Conservation (phyloP, 1,140 invertebrate genomes). For the Pogonus chalceus region DNA sequence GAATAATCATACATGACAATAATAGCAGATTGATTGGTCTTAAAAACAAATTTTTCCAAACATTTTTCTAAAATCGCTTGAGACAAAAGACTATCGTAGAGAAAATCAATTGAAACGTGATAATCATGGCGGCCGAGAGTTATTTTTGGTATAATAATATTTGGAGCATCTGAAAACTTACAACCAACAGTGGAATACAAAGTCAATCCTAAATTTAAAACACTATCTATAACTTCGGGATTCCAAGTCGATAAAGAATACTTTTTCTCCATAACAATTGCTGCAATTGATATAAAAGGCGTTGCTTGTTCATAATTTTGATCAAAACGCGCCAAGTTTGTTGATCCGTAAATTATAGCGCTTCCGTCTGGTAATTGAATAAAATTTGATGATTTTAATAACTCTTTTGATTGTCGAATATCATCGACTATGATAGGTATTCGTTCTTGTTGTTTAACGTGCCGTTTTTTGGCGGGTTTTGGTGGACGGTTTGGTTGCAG, state of each 20-base stretch:
- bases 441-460: too few relatives aligned
- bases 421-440: too few relatives aligned
- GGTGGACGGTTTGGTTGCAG: too few relatives aligned
- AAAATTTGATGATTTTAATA: constrained; percentile 39
- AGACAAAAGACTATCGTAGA: constrained; percentile 21
- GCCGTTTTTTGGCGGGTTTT: too few relatives aligned
- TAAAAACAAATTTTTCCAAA: constrained; percentile 27
- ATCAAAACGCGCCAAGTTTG: constrained; percentile 30
- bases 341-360: constrained; percentile 36
- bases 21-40: constrained; percentile 37
- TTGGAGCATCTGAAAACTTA: constrained; percentile 33
- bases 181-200: constrained; percentile 34
- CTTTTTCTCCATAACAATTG: constrained; percentile 41
- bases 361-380: constrained; percentile 38
- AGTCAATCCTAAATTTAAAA: constrained; percentile 37
- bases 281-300: constrained; percentile 43
- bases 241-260: constrained; percentile 40
- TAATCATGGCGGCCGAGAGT: constrained; percentile 25
- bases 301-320: constrained; percentile 32
- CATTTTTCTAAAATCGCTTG: constrained; percentile 22
- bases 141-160: constrained; percentile 37
- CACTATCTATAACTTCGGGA: constrained; percentile 37
- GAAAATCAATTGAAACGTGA: background rate
- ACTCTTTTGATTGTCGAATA: constrained; percentile 35
- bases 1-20: constrained; percentile 40